Base-by-base conservation (phyloP, 2,113 vertebrate genomes). In the Camelus dromedarius region DNA sequence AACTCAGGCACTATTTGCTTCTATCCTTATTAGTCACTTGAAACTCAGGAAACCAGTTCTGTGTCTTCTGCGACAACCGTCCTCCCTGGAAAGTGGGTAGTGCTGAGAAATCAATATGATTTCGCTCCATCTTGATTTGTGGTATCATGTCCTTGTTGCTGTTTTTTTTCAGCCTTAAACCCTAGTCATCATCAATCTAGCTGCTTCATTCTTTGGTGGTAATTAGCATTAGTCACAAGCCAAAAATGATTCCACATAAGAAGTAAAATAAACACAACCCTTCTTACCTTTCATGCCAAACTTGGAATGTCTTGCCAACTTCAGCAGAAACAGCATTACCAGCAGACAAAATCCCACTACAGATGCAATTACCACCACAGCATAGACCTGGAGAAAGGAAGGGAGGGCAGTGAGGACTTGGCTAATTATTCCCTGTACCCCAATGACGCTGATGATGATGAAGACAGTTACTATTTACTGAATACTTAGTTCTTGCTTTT, bases 211-310 rank as follows among this genome's bases (percentile, higher is more conserved):
- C 69, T 93, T 87, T 70, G 70, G 79, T 76, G 46, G 50, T 76
- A 95, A 95, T 98, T 92, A 95, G 73, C 94, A 81, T 97, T 93
- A 96, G 76, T 94, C 95, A 96, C 69, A 82, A 97, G 70, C 87
- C 72, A 93, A 96, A 96, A 95, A 93, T 86, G 86, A 95, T 86
- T 95, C 48, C 93, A 93, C 69, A 73, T 60, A n/a, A 94, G 73
- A 66, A 97, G 96, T 5, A 52, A 95, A 97, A 58, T 81, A 98
- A 97, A 96, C 84, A 42, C 7, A 92, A 60, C 73, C 30, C 91
- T 89, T 98, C 99, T 99, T 99, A 99, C 99, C 99, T 99, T 99
- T 99, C 99, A 99, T 99, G 97, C 99, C 99, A 98, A 99, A 99
- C 98, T 99, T 99, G 67, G 99, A 99, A 94, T 99, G 99, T 89